These are phyloP conservation scores for Clarias pachynema DNA, from an alignment of 2,797 vertebrate species.

Conservation along the genomic window DNA sequence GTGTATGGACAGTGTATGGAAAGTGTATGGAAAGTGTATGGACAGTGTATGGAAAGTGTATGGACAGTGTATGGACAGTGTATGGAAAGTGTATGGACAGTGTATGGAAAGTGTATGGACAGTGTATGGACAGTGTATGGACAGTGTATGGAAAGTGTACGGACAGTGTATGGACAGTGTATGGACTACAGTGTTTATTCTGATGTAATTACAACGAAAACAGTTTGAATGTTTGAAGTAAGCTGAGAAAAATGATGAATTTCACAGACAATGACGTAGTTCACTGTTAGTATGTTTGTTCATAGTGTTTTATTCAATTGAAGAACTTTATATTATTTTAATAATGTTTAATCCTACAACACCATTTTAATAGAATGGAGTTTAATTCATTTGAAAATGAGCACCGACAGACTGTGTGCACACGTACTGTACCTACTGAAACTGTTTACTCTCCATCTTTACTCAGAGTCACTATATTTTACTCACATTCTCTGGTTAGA, in stretches of 20 bases:
- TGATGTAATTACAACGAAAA: background rate
- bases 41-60: no score
- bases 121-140: no score
- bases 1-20: no score
- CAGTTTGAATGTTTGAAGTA: no score
- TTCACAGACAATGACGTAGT: background rate
- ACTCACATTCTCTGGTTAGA: slow-evolving; percentile 78
- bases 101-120: no score
- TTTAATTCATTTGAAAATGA: background rate
- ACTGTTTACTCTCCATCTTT: background rate
- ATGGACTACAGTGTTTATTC: background rate
- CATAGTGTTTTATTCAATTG: background rate
- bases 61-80: no score
- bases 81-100: no score
- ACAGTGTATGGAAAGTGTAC: no score
- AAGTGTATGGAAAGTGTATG: no score
- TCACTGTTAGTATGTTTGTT: background rate
- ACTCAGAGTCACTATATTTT: background rate
- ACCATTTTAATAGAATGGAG: background rate
- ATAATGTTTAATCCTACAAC: no score
- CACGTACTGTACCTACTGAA: background rate
- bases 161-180: no score
- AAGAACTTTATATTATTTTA: background rate
- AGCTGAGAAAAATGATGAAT: background rate
- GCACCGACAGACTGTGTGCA: background rate